Percentiles rank a stretch among this genome's conserved stretches.
phyloP scores from a whole-genome alignment of 23 tunicate species.

The Styela clava region DNA sequence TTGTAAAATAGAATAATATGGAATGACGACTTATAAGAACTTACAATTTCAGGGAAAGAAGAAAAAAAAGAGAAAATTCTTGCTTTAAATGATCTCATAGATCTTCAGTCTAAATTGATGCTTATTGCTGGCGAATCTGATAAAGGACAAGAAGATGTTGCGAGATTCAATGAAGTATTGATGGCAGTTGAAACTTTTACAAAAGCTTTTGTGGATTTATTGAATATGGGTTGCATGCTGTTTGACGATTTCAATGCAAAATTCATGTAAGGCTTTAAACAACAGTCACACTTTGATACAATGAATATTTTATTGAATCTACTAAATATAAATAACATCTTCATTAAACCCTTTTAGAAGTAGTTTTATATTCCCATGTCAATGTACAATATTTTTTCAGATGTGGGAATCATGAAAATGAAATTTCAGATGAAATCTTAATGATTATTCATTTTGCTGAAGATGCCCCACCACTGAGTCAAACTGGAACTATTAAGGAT shows the following conservation, averaged over 20 bases:
- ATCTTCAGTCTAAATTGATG: constrained; percentile 66
- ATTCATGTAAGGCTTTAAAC: constrained; percentile 18
- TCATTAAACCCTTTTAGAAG: too few relatives aligned
- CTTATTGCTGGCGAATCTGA: constrained; percentile 82
- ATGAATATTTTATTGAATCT: too few relatives aligned
- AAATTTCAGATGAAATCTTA: background rate
- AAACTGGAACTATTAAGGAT: background rate
- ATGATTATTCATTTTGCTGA: background rate
- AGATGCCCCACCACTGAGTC: background rate
- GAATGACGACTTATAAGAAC: too few relatives aligned
- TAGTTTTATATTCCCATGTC: too few relatives aligned
- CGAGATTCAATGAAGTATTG: constrained; percentile 40
- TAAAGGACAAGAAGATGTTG: constrained; percentile 54
- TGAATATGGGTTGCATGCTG: constrained; percentile 49
- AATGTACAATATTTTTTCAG: too few relatives aligned
- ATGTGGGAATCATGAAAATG: too few relatives aligned
- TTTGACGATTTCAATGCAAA: constrained; percentile 50
- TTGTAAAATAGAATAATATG: too few relatives aligned
- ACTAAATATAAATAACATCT: too few relatives aligned
- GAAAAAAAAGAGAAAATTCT: background rate
- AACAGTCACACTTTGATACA: background rate
- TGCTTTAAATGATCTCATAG: constrained; percentile 35
- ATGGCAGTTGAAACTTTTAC: constrained; percentile 46
- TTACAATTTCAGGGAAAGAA: background rate
- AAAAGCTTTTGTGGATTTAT: constrained; percentile 41